A percentile compares a stretch with the other conserved stretches of the same genome.
Evolutionary conservation across 2,113 vertebrate species (phyloP).

Genomic region (Clinocottus analis): DNA sequence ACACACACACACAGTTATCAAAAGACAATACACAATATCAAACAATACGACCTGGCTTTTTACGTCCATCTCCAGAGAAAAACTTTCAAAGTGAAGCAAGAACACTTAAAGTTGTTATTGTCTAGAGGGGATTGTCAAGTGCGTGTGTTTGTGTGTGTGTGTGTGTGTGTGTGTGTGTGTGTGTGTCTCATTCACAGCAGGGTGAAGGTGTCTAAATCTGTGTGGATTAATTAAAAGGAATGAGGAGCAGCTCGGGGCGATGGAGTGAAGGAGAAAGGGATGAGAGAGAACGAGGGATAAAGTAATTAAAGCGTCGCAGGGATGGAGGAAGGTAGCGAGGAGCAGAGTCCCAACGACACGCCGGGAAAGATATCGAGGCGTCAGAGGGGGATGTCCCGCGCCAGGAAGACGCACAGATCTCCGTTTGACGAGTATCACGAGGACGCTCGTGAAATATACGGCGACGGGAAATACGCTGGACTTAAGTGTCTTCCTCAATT

Average conservation of each 20-base stretch:
- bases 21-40: conserved; percentile 24
- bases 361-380: conserved; percentile 58
- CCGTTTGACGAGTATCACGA: conserved; percentile 16
- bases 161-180: conserved; percentile 25
- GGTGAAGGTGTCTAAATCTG: conserved; percentile 77
- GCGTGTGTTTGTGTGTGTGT: conserved; percentile 18
- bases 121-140: conserved; percentile 44
- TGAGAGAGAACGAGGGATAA: conserved; percentile 62
- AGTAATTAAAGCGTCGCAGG: conserved; percentile 73
- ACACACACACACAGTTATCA: conserved; percentile 55
- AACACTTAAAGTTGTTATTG: conserved; percentile 57
- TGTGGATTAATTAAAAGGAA: conserved; percentile 82
- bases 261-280: conserved; percentile 73
- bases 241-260: conserved; percentile 72
- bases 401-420: conserved; percentile 20
- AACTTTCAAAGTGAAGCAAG: conserved; percentile 64
- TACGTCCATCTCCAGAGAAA: conserved; percentile 24
- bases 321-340: conserved; percentile 46
- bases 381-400: conserved; percentile 47
- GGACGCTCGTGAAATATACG: conserved; percentile 8
- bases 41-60: conserved; percentile 26
- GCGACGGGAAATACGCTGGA: conserved; percentile 16
- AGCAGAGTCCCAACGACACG: conserved; percentile 55
- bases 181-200: conserved; percentile 59
- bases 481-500: too few species aligned